Conservation (phyloP, 2,888 invertebrate genomes). For the Chrysopilus asiliformis region DNA sequence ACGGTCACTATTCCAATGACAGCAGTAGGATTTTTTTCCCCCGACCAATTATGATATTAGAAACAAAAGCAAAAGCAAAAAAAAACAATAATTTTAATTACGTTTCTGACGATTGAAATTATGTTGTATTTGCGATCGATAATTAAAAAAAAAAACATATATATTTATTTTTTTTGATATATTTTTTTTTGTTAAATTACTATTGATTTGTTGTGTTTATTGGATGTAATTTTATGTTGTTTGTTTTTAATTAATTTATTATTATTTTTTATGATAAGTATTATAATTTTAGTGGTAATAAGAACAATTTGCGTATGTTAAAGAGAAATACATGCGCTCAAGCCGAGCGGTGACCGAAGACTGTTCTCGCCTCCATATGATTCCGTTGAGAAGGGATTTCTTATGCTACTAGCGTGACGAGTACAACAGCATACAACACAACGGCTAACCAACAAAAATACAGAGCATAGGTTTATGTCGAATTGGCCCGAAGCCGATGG, state of each 20-base stretch:
- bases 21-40: too few relatives aligned
- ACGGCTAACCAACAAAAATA: too few relatives aligned
- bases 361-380: conserved; percentile 15
- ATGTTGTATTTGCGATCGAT: too few relatives aligned
- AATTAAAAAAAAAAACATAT: not conserved
- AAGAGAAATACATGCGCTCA: conserved; percentile 17
- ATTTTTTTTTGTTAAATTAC: conserved; percentile 3
- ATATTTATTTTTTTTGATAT: not conserved
- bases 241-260: conserved; percentile 5
- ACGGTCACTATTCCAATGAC: too few relatives aligned
- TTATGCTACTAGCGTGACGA: too few relatives aligned
- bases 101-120: too few relatives aligned
- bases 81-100: too few relatives aligned
- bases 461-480: too few relatives aligned
- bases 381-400: conserved; percentile 13
- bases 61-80: too few relatives aligned
- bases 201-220: not conserved
- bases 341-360: conserved; percentile 20
- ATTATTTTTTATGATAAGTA: not conserved
- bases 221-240: not conserved
- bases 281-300: not conserved
- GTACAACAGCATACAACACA: too few relatives aligned
- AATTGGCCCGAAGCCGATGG: too few relatives aligned
- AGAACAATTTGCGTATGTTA: not conserved
- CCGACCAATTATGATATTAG: too few relatives aligned